Evolutionary conservation across 2,888 invertebrate species (phyloP).

Genomic region (Aleiodes alternator): DNA sequence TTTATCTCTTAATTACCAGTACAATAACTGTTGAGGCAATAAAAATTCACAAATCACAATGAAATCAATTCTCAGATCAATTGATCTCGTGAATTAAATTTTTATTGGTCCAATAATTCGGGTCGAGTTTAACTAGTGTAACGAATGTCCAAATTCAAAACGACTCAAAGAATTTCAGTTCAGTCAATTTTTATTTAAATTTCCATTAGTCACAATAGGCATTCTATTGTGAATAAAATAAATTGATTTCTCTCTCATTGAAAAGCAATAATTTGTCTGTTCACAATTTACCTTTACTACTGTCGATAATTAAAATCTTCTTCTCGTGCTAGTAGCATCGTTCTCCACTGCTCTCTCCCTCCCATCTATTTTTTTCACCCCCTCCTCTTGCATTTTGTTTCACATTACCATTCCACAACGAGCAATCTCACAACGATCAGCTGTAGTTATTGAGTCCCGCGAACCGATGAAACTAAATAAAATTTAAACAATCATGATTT

Average conservation of each 20-base stretch:
- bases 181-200: not conserved
- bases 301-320: no score
- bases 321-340: not conserved
- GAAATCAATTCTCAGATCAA: not conserved
- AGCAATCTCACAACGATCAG: slow-evolving; percentile 19
- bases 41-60: no score
- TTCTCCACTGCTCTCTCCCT: not conserved
- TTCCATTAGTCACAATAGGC: no score
- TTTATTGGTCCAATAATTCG: slow-evolving; percentile 3
- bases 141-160: not conserved
- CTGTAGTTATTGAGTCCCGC: slow-evolving; percentile 21
- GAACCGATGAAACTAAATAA: slow-evolving; percentile 23
- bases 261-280: no score
- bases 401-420: not conserved
- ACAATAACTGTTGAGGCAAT: no score
- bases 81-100: not conserved
- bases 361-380: not conserved
- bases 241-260: no score
- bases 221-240: no score
- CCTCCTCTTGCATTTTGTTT: not conserved
- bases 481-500: slow-evolving; percentile 13
- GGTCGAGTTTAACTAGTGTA: not conserved
- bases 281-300: no score
- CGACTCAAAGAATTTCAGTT: not conserved
- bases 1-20: no score